Evolutionary conservation across 2,113 vertebrate species (phyloP), one percentile per base, ranked within the genome.

Genomic region (Albula glossodonta): DNA sequence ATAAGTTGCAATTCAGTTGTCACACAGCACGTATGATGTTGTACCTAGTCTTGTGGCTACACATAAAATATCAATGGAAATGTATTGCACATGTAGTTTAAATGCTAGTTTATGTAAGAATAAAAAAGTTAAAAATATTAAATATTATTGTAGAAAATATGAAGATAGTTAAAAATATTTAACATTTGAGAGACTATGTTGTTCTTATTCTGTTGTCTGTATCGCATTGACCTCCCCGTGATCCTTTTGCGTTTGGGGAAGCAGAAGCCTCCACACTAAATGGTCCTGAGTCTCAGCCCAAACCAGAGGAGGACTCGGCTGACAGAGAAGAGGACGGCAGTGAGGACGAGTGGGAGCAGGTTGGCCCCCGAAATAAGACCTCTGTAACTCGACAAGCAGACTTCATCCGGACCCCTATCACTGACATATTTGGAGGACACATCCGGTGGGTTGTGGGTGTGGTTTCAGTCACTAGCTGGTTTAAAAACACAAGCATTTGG

Each of bases 301-400:
- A 91, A 22, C 89, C 91, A 0, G 96, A 96, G 57, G 96, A 97
- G 0, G 95, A 96, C 81, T 91, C 94, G 25, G 94, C 91, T 53
- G 97, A 96, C 80, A 96, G 97, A 13, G 95, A 94, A 51, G 97
- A 95, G 4, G 97, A 96, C 80, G 97, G 96, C 63, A 99, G 98
- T 5, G 98, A 99, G 52, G 97, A 99, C 1, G 98, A 99, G 60
- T 99, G 98, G 98, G 97, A 99, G 86, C 98, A 99, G 93, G 98
- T 99, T 78, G 98, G 98, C 49, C 98, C 98, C 89, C 93, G 96
- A 66, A 99, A 99, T 90, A 99, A 97, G 88, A 97, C 96, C 1
- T 99, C 98, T 0, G 96, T 99, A 88, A 99, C 98, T 84, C 97
- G 98, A 15, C 98, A 99, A 90, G 97, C 98, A 13, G 97, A 99